These are phyloP conservation scores for Nebria ingens DNA, from an alignment of 1,140 invertebrate genomes.

Conservation along the genomic window DNA sequence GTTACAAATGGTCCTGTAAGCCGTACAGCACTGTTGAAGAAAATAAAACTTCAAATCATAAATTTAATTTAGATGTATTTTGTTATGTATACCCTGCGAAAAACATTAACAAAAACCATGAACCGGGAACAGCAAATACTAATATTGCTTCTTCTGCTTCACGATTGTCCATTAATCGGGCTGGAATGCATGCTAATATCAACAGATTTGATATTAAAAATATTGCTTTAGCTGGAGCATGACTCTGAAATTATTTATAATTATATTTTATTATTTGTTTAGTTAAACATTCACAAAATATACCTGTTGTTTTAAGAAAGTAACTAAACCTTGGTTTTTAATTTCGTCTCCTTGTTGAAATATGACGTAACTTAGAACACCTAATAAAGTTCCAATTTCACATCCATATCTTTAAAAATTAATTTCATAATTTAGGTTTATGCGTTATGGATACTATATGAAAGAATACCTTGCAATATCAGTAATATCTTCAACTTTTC, in stretches of 20 bases:
- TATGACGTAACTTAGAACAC: slow-evolving; percentile 80
- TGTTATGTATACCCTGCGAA: slow-evolving; percentile 75
- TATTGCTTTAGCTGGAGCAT: slow-evolving; percentile 89
- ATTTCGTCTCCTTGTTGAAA: slow-evolving; percentile 89
- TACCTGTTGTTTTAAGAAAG: slow-evolving; percentile 90
- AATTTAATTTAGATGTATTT: slow-evolving; percentile 12
- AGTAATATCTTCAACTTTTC: slow-evolving; percentile 41
- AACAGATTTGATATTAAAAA: slow-evolving; percentile 88
- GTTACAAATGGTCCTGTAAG: slow-evolving; percentile 95
- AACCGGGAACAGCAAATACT: slow-evolving; percentile 83
- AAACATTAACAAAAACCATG: slow-evolving; percentile 97
- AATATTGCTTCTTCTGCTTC: slow-evolving; percentile 84
- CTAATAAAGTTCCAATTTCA: slow-evolving; percentile 74
- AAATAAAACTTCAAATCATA: not conserved
- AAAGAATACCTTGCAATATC: slow-evolving; percentile 36
- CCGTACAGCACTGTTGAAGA: slow-evolving; percentile 64
- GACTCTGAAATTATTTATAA: slow-evolving; percentile 50
- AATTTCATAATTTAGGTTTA: slow-evolving; percentile 9
- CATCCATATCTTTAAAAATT: slow-evolving; percentile 56
- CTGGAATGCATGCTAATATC: slow-evolving; percentile 87
- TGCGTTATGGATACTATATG: no score
- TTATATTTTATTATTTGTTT: not conserved
- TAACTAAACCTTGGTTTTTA: slow-evolving; percentile 80
- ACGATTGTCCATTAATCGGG: slow-evolving; percentile 60
- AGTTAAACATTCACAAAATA: slow-evolving; percentile 27